A percentile compares a stretch with the other conserved stretches of the same genome.
Conservation (phyloP, 2,113 vertebrate genomes). For the Todiramphus chloris region DNA sequence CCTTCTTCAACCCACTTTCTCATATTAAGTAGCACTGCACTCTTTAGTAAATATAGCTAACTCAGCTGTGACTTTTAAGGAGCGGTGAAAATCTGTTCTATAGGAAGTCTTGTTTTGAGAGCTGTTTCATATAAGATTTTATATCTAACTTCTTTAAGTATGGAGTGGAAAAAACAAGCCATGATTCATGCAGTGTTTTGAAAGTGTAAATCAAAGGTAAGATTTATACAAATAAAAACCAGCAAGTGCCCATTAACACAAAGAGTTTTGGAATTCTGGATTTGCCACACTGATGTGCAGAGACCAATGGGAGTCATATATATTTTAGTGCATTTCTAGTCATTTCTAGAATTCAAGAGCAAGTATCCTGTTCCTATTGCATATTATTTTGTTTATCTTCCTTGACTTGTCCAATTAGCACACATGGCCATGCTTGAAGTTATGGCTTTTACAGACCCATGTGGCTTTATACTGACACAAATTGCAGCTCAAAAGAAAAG, state of each 20-base stretch:
- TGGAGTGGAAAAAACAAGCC: slow-evolving; percentile 13
- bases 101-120: slow-evolving; percentile 47
- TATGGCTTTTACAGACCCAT: slow-evolving; percentile 13
- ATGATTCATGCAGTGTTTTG: slow-evolving; percentile 47
- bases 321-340: slow-evolving; percentile 23
- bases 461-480: slow-evolving; percentile 41
- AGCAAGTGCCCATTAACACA: slow-evolving; percentile 7
- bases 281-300: slow-evolving; percentile 26
- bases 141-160: slow-evolving; percentile 19
- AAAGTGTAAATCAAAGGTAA: slow-evolving; percentile 53
- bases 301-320: slow-evolving; percentile 11
- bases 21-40: not conserved
- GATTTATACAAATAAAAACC: slow-evolving; percentile 37
- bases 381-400: slow-evolving; percentile 57
- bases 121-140: slow-evolving; percentile 44
- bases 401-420: slow-evolving; percentile 48
- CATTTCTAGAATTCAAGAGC: not conserved
- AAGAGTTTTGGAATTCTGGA: slow-evolving; percentile 38
- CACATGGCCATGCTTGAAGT: slow-evolving; percentile 18
- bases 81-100: not conserved
- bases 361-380: not conserved
- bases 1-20: not conserved
- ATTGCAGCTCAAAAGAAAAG: slow-evolving; percentile 25
- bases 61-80: slow-evolving; percentile 1
- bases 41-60: not conserved